A percentile compares a stretch with the other conserved stretches of the same genome.
Evolutionary conservation across 2,113 vertebrate genomes (phyloP).

Genomic region (Cyanistes caeruleus): DNA sequence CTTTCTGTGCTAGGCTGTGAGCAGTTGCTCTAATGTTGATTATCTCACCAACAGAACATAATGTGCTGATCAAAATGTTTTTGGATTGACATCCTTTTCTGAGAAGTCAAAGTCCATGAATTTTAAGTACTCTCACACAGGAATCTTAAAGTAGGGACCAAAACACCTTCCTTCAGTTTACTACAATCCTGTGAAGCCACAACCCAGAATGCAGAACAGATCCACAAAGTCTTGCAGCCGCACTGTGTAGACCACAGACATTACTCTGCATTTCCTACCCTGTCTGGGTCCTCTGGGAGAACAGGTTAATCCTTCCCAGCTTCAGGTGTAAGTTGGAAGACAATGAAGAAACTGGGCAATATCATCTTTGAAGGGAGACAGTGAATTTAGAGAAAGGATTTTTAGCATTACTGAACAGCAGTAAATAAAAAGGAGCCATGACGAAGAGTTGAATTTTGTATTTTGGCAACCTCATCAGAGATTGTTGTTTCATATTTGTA

Average conservation of each 20-base stretch:
- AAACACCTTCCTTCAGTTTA: neutral
- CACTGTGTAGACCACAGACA: fast-evolving
- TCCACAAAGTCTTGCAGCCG: neutral
- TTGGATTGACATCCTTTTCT: neutral
- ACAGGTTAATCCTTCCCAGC: neutral
- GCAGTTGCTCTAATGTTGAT: neutral
- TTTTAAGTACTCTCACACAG: neutral
- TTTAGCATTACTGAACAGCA: neutral
- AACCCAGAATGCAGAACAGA: neutral
- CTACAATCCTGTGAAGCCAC: neutral
- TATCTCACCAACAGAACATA: neutral
- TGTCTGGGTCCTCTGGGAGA: neutral
- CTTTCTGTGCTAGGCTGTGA: neutral
- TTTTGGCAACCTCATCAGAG: neutral
- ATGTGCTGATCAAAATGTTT: neutral
- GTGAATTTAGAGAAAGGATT: neutral
- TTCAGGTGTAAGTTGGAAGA: neutral
- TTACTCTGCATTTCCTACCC: neutral
- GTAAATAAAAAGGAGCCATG: neutral
- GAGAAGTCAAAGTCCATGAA: neutral
- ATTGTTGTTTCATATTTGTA: neutral
- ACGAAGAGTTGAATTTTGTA: neutral
- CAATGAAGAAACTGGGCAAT: neutral
- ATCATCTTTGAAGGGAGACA: fast-evolving
- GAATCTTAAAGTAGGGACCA: neutral